Percentiles rank a stretch among this genome's conserved stretches.
These are phyloP conservation scores for Monarcha castaneiventris DNA, from an alignment of 2,113 vertebrate genomes.

Conservation along the genomic window DNA sequence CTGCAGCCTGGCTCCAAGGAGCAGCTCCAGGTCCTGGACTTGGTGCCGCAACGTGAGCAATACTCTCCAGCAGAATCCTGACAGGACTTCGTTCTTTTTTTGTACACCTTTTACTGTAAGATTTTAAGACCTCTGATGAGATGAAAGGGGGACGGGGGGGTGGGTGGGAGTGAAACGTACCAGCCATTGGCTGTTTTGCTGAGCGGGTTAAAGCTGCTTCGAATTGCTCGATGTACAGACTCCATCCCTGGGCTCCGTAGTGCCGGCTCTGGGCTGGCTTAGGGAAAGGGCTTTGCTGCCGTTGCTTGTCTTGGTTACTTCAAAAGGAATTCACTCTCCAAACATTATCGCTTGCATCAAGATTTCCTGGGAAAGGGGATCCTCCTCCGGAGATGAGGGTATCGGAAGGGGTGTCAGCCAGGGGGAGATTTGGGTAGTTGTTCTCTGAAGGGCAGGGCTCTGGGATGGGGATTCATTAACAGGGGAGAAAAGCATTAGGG, in stretches of 20 bases:
- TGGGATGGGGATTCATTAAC: constrained; percentile 6
- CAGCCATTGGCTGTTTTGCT: constrained; percentile 34
- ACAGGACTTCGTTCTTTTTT: constrained; percentile 69
- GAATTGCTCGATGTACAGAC: constrained; percentile 60
- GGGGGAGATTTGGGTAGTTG: background rate
- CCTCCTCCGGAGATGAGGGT: background rate
- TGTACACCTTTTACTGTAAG: constrained; percentile 80
- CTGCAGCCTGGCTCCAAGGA: constrained; percentile 63
- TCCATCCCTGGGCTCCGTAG: constrained; percentile 46
- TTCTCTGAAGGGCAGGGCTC: constrained; percentile 41
- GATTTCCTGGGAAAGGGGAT: constrained; percentile 41
- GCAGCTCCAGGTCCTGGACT: constrained; percentile 55
- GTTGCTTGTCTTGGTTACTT: constrained; percentile 62
- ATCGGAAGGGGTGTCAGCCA: background rate
- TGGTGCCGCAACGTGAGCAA: constrained; percentile 68
- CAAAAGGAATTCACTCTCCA: constrained; percentile 73
- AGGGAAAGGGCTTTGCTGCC: constrained; percentile 58
- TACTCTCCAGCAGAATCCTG: constrained; percentile 70
- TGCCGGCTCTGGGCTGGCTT: constrained; percentile 22
- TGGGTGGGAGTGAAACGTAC: background rate
- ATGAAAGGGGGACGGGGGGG: background rate
- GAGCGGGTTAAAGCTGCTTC: constrained; percentile 65
- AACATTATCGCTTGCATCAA: constrained; percentile 43
- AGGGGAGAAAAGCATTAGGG: constrained; percentile 58
- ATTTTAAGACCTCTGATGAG: constrained; percentile 74